Conservation (phyloP, 2,113 vertebrate genomes). For the Cynocephalus volans region DNA sequence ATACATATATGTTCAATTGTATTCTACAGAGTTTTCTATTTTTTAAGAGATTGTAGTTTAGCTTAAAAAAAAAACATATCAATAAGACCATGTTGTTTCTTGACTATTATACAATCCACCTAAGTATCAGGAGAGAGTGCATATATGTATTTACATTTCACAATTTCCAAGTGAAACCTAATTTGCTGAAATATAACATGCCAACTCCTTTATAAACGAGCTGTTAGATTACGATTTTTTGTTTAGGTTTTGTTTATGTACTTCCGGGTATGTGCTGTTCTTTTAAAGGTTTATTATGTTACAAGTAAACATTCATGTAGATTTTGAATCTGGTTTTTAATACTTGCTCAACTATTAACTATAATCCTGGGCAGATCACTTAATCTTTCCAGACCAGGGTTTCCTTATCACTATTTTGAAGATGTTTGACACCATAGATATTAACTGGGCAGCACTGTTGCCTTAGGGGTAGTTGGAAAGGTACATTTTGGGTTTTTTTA, state of each 20-base stretch:
- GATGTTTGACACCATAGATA: background rate
- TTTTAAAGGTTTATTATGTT: conserved; percentile 49
- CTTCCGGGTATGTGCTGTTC: background rate
- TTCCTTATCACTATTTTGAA: background rate
- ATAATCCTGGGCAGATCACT: background rate
- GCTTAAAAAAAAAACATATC: background rate
- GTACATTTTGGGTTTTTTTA: background rate
- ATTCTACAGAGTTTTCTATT: background rate
- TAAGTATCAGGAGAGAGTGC: background rate
- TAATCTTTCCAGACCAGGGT: background rate
- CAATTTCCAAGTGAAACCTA: conserved; percentile 25
- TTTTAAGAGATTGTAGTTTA: background rate
- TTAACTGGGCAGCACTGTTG: background rate
- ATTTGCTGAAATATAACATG: conserved; percentile 18
- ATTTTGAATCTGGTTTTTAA: conserved; percentile 48
- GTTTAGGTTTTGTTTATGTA: background rate
- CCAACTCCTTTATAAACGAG: background rate
- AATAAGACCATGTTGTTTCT: background rate
- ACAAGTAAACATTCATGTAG: background rate
- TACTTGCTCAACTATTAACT: background rate
- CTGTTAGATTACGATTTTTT: background rate
- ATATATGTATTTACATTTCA: background rate
- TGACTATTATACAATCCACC: background rate
- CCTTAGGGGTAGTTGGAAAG: background rate
- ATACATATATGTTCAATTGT: too few species aligned